Conservation (phyloP, 1,140 invertebrate genomes). For the Zaprionus ghesquierei region DNA sequence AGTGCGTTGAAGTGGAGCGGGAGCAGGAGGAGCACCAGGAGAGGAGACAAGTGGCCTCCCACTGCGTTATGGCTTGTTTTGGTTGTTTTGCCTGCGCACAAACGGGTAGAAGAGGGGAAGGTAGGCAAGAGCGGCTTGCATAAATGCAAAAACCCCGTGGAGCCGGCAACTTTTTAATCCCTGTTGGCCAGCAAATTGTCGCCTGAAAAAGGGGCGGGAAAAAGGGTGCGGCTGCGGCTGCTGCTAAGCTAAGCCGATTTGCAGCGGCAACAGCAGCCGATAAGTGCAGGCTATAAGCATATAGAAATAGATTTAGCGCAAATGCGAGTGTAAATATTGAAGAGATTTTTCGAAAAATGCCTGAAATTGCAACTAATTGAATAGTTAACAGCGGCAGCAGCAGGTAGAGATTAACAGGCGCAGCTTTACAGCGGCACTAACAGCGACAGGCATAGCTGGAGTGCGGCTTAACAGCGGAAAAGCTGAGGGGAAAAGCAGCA, state of each 20-base stretch:
- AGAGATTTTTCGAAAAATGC: not conserved
- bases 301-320: not conserved
- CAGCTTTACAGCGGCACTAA: not conserved
- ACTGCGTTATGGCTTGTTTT: conserved; percentile 37
- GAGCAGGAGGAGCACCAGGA: not conserved
- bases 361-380: not conserved
- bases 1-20: conserved; percentile 6
- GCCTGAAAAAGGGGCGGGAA: conserved; percentile 14
- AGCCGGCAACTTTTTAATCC: conserved; percentile 72
- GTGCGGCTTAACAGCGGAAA: not conserved
- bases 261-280: not conserved
- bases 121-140: conserved; percentile 22
- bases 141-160: conserved; percentile 60
- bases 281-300: not conserved
- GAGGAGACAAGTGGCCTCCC: no score
- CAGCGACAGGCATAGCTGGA: not conserved
- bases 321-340: not conserved
- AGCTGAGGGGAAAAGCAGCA: not conserved
- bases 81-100: not conserved
- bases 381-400: not conserved
- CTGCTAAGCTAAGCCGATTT: conserved; percentile 33
- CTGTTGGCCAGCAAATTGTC: conserved; percentile 71
- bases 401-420: not conserved
- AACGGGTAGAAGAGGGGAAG: not conserved
- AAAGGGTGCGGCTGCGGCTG: not conserved